Percentiles rank a stretch among this genome's conserved stretches.
phyloP scores from a whole-genome alignment of 1,140 invertebrate species.

The Dufourea novaeangliae region DNA sequence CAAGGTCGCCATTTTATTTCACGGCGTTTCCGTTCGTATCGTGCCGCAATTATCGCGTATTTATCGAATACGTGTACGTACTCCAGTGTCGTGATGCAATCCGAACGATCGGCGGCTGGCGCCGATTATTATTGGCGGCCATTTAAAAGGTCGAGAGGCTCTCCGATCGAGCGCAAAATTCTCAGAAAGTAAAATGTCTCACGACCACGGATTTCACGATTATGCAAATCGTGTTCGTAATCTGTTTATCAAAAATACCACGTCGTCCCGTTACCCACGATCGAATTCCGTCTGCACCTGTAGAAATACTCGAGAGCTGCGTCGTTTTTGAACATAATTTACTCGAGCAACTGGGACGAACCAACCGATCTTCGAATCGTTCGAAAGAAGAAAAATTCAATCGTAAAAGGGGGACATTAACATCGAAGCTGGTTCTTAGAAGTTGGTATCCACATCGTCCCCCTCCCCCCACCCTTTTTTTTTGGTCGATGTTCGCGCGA shows the following conservation, averaged over 20 bases:
- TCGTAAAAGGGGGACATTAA: neutral
- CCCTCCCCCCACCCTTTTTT: no score
- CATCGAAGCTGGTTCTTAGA: conserved; percentile 7
- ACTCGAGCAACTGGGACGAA: neutral
- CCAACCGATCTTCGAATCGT: no score
- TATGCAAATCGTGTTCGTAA: conserved; percentile 4
- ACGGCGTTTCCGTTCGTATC: neutral
- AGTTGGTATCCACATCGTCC: neutral
- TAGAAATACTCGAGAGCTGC: neutral
- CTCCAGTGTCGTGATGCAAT: neutral
- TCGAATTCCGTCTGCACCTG: neutral
- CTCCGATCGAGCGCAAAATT: neutral
- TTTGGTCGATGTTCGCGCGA: neutral
- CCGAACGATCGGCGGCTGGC: no score
- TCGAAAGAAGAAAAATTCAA: neutral
- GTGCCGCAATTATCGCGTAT: no score
- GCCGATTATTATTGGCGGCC: neutral
- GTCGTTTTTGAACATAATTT: neutral
- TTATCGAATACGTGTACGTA: neutral
- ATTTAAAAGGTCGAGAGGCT: no score
- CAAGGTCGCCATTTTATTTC: conserved; percentile 23
- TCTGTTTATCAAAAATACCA: conserved; percentile 9
- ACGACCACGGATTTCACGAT: neutral
- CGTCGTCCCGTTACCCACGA: neutral
- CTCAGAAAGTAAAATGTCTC: conserved; percentile 31